Evolutionary conservation across 2,888 invertebrate genomes (phyloP), one percentile per base, ranked within the genome.

Genomic region (Argyresthia albistria): DNA sequence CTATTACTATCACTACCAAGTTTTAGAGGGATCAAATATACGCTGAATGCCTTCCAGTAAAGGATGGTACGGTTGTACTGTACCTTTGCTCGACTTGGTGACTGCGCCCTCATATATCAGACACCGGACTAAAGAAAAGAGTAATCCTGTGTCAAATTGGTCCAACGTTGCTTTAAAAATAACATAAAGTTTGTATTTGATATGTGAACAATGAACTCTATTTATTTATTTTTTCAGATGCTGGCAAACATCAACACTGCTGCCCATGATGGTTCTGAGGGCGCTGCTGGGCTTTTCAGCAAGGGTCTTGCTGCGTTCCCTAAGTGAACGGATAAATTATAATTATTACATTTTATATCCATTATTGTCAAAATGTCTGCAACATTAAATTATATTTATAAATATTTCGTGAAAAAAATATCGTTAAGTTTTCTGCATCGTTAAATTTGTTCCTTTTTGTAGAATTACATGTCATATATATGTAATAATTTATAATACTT

Each of bases 271-370:
- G 88, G 88, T 8, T 76, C 86, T 1, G 77, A 83, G 45, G 80
- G 80, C 39, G 84, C 88, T 1, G 70, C 80, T 0, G 81, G 82
- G 0, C 73, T 89, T 4, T 80, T 90, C 57, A 88, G 80, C 76
- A 90, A 90, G 71, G 88, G 89, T 1, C 71, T 89, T 43, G 72
- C 76, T 14, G 62, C 72, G 48, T 79, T 82, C 73, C 75, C 76
- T 53, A 84, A 86, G 73, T 86, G 82, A 66, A 66, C 49, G 8
- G 35, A 25, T 11, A 50, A n/a, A 45, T 4, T 25, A 25, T 25
- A 25, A 25, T 25, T 25, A n/a, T 25, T 25, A 25, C 2, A 25
- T 25, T 4, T 6, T 25, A 25, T 25, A 25, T 4, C 25, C 7
- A n/a, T 12, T 39, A 48, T 48, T 35, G 25, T 25, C 25, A 4